Conservation (phyloP, 2,113 vertebrate genomes). For the Athene noctua region DNA sequence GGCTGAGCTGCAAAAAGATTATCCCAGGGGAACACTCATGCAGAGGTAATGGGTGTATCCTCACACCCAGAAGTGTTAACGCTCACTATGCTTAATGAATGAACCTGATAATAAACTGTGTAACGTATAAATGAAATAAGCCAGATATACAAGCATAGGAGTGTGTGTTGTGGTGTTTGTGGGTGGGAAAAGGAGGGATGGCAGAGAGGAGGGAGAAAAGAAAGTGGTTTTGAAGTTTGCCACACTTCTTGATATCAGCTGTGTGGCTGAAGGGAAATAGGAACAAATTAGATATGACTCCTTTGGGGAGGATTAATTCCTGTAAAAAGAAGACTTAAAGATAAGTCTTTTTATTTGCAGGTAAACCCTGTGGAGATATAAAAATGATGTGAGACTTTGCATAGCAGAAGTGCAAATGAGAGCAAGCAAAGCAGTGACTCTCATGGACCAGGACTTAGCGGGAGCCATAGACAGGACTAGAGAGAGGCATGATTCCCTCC, state of each 20-base stretch:
- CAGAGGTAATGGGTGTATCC: background rate
- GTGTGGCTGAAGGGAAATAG: background rate
- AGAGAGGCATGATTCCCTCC: background rate
- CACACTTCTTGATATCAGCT: background rate
- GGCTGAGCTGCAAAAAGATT: background rate
- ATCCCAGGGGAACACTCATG: background rate
- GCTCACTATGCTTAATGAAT: background rate
- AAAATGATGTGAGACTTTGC: background rate
- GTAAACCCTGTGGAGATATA: background rate
- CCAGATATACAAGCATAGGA: background rate
- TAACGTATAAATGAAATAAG: background rate
- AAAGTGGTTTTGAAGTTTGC: background rate
- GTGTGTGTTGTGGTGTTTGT: background rate
- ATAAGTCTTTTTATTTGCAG: background rate
- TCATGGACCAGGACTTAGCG: background rate
- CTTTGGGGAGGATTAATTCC: background rate
- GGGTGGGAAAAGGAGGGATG: background rate
- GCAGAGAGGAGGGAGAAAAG: background rate
- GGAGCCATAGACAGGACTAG: background rate
- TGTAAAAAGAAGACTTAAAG: background rate
- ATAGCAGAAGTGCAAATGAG: background rate
- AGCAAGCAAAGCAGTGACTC: background rate
- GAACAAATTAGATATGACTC: background rate
- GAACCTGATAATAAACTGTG: background rate
- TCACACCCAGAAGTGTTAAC: background rate